Conservation (phyloP, 2,113 vertebrate genomes). For the Chunga burmeisteri region DNA sequence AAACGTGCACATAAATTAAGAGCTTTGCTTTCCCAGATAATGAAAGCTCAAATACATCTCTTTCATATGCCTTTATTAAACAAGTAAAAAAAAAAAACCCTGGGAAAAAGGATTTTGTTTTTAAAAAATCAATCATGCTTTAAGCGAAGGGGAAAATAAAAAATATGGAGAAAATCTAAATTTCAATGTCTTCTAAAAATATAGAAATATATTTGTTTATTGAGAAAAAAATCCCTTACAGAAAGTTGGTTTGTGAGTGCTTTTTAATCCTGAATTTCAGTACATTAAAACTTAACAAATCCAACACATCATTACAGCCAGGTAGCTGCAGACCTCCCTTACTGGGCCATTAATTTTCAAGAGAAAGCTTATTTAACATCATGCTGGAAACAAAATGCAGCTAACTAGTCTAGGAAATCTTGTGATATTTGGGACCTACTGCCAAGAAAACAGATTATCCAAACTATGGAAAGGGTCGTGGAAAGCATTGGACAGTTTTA, state of each 20-base stretch:
- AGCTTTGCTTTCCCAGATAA: background rate
- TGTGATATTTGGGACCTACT: background rate
- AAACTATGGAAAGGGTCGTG: fast-evolving
- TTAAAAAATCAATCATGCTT: background rate
- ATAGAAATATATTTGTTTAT: background rate
- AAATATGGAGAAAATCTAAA: background rate
- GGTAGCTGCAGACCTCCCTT: background rate
- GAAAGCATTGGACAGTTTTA: fast-evolving
- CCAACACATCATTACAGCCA: background rate
- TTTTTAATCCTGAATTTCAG: background rate
- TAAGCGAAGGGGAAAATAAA: background rate
- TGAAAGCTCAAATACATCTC: background rate
- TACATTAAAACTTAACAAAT: background rate
- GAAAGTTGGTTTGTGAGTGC: background rate
- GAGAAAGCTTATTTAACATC: background rate
- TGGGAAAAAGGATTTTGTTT: background rate
- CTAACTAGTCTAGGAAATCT: too few species aligned
- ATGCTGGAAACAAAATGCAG: background rate
- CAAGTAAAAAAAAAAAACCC: background rate
- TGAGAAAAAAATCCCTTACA: background rate
- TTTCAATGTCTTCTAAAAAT: background rate
- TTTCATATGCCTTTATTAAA: background rate
- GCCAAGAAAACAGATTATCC: background rate
- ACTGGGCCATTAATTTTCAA: background rate
- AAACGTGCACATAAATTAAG: background rate